Conservation (phyloP, 2,113 vertebrate species). For the Morone chrysops region DNA sequence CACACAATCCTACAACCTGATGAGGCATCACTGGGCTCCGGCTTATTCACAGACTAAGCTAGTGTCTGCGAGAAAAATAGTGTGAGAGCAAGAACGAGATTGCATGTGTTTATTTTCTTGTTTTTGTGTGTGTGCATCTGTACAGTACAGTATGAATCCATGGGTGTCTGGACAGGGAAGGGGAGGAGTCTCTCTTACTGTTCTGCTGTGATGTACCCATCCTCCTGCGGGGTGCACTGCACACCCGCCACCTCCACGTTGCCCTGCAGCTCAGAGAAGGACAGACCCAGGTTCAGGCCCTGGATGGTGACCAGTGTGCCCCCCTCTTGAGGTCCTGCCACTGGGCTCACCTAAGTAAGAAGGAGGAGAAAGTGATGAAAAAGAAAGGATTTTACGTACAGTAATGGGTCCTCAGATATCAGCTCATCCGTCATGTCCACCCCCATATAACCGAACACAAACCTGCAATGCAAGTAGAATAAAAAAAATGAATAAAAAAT, state of each 20-base stretch:
- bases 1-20: slow-evolving; percentile 55
- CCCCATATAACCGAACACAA: background rate
- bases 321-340: slow-evolving; percentile 93
- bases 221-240: slow-evolving; percentile 87
- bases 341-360: slow-evolving; percentile 88
- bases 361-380: background rate
- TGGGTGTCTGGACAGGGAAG: background rate
- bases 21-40: slow-evolving; percentile 45
- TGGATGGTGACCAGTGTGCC: slow-evolving; percentile 95
- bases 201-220: slow-evolving; percentile 93
- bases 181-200: slow-evolving; percentile 87
- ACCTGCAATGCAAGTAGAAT: background rate
- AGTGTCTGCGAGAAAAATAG: slow-evolving; percentile 24
- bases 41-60: slow-evolving; percentile 40
- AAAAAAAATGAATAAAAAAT: too few species aligned
- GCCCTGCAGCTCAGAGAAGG: slow-evolving; percentile 92
- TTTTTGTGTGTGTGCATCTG: background rate
- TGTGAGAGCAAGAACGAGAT: background rate
- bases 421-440: background rate
- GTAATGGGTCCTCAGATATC: background rate
- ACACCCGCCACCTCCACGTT: slow-evolving; percentile 94
- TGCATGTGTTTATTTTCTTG: background rate
- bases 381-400: background rate
- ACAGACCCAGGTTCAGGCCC: slow-evolving; percentile 93
- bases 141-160: slow-evolving; percentile 24